Evolutionary conservation across 2,797 vertebrate species (phyloP).

Genomic region (Pelobates cultripes): DNA sequence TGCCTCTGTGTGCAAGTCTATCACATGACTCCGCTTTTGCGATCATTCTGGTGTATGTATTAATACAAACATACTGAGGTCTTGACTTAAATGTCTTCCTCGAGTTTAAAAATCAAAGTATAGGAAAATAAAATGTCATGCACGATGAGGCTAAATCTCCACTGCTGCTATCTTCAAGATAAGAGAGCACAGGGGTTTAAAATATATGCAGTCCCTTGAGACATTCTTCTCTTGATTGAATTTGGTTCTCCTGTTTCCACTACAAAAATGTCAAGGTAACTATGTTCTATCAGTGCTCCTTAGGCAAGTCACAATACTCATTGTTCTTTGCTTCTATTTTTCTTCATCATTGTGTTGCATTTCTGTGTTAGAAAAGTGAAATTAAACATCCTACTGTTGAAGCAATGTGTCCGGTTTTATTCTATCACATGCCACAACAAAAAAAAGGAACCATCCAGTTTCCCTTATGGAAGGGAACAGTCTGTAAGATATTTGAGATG

Average conservation of each 20-base stretch:
- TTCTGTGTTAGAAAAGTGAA: conserved; percentile 72
- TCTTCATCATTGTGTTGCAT: conserved; percentile 70
- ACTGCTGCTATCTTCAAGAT: conserved; percentile 57
- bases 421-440: conserved; percentile 82
- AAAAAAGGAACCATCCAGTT: conserved; percentile 87
- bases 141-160: conserved; percentile 29
- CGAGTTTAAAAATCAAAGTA: not conserved
- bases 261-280: conserved; percentile 56
- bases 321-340: conserved; percentile 63
- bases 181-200: conserved; percentile 49
- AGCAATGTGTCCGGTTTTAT: conserved; percentile 76
- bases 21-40: too few relatives aligned
- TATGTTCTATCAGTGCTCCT: conserved; percentile 61
- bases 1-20: too few relatives aligned
- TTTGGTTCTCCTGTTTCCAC: conserved; percentile 59
- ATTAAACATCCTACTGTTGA: conserved; percentile 74
- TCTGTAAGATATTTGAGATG: conserved; percentile 93
- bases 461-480: conserved; percentile 91
- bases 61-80: not conserved
- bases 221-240: conserved; percentile 60
- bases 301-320: conserved; percentile 66
- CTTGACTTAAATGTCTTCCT: too few relatives aligned
- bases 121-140: conserved; percentile 33
- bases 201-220: conserved; percentile 59
- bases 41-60: too few relatives aligned